A percentile compares a stretch with the other conserved stretches of the same genome.
Conservation (phyloP, 2,113 vertebrate species). For the Actenoides hombroni region DNA sequence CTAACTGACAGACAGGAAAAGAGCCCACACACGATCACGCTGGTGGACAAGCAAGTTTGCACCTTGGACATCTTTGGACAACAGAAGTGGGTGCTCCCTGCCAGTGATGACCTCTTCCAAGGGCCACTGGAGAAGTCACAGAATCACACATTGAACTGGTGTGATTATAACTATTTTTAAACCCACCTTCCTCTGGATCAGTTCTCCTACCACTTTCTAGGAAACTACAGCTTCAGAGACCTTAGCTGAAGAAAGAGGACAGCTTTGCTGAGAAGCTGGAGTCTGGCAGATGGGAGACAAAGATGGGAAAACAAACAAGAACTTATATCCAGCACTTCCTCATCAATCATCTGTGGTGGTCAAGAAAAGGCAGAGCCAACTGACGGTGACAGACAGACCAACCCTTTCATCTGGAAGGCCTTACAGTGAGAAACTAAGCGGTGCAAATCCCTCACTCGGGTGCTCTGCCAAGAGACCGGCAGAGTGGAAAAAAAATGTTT, state of each 20-base stretch:
- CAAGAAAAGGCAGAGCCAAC: not conserved
- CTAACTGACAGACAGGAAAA: not conserved
- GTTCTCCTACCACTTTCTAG: not conserved
- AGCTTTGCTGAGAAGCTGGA: not conserved
- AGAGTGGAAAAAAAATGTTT: not conserved
- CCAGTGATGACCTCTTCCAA: not conserved
- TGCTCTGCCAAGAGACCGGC: not conserved
- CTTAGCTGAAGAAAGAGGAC: not conserved
- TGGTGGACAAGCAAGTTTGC: not conserved
- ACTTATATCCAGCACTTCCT: not conserved
- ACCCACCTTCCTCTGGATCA: not conserved
- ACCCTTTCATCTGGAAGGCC: not conserved
- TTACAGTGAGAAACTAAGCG: not conserved
- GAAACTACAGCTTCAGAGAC: not conserved
- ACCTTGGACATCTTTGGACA: not conserved
- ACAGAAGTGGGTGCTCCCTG: not conserved
- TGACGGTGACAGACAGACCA: not conserved
- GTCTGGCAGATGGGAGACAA: not conserved
- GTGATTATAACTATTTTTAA: not conserved
- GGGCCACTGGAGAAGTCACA: not conserved
- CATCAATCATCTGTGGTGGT: not conserved
- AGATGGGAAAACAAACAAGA: not conserved
- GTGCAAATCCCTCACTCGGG: not conserved
- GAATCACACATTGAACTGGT: not conserved
- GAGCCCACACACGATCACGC: not conserved